Base-by-base conservation (phyloP, 2,797 vertebrate genomes). In the Sus cebifrons region DNA sequence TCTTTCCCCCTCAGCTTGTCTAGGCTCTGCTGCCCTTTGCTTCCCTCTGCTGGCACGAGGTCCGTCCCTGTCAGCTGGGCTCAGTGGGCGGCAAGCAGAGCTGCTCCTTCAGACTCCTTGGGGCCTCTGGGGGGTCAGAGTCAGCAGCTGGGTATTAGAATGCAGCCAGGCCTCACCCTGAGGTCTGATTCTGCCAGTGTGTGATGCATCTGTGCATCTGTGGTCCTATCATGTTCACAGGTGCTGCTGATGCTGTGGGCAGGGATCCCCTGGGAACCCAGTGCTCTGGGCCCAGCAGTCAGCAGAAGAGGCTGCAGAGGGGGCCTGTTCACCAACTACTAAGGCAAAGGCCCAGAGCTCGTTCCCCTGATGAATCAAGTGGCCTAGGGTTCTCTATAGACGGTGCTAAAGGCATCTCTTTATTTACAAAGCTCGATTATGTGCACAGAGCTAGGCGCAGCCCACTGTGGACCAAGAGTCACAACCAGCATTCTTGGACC, bases 21-120 rank as follows among this genome's bases (percentile, higher is more conserved):
- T 77, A 44, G 20, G 71, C 58, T 79, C 54, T 6, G 7, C 58
- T 78, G 49, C 58, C 32, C 67, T 64, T 44, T 65, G 62, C 94
- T 60, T 87, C 88, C 88, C 73, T 93, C 94, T 95, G 87, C 27
- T 73, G 88, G 62, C 62, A 32, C 79, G 11, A 0, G 25, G 67
- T 36, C 40, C 29, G 16, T 65, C 87, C 29, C 3, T 4, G 56
- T 15, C 56, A 75, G 36, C 49, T 29, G 29, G 44, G 25, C 65
- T 54, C 4, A 1, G 11, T 49, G 27, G 23, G 36, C 12, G 5
- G 54, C 12, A 25, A 12, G 65, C 44, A 4, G 14, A 84, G 12
- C 77, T 64, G 20, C 6, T 11, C 5, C 16, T 6, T 64, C 74
- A 36, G 49, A 36, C 25, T 18, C 25, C 17, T 8, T 10, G 21